Evolutionary conservation across 2,113 vertebrate species (phyloP).

Genomic region (Trinectes maculatus): DNA sequence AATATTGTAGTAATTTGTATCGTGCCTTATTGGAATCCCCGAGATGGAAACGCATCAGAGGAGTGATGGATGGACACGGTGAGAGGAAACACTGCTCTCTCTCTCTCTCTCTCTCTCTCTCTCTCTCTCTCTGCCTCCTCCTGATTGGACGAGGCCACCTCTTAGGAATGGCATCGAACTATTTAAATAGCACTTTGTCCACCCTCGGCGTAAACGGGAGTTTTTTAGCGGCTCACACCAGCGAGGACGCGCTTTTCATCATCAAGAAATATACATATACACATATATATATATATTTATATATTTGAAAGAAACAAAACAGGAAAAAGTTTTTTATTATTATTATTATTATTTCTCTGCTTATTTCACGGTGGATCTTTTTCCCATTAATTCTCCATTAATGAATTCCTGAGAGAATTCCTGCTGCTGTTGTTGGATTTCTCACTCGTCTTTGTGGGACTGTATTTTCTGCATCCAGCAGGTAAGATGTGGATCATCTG

Average conservation of each 20-base stretch:
- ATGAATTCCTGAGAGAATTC: constrained; percentile 49
- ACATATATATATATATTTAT: too few relatives aligned
- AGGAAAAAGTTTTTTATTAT: background rate
- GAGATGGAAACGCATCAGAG: constrained; percentile 30
- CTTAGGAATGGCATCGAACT: constrained; percentile 89
- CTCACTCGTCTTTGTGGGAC: constrained; percentile 38
- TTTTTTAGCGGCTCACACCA: constrained; percentile 52
- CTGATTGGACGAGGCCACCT: constrained; percentile 86
- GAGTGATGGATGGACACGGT: constrained; percentile 61
- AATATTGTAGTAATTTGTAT: background rate
- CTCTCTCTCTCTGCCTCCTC: constrained; percentile 51
- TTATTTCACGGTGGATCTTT: constrained; percentile 31
- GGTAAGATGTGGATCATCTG: constrained; percentile 57
- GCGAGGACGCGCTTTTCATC: constrained; percentile 37
- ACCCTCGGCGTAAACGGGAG: constrained; percentile 61
- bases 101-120: constrained; percentile 46
- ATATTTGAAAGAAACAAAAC: background rate
- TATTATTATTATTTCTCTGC: background rate
- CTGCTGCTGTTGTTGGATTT: constrained; percentile 69
- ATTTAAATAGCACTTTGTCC: constrained; percentile 89
- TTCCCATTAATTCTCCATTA: background rate
- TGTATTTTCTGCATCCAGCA: constrained; percentile 50
- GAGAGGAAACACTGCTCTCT: constrained; percentile 69
- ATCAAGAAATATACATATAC: too few relatives aligned
- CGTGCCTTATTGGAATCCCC: background rate